Evolutionary conservation across 2,113 vertebrate species (phyloP), one percentile per base, ranked within the genome.

Genomic region (Charadrius vociferus): DNA sequence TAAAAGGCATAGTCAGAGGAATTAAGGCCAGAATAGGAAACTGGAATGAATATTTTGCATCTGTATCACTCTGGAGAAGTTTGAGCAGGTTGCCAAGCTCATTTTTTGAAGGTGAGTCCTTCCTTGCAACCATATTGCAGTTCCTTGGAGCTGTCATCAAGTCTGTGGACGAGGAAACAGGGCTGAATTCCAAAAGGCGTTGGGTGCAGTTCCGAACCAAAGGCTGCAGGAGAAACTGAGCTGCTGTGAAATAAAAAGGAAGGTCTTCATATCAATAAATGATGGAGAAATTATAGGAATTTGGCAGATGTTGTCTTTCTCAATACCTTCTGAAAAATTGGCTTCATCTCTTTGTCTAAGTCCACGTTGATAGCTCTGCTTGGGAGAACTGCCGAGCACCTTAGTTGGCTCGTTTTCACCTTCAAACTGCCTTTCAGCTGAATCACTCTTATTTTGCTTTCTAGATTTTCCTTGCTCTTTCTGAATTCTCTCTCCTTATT

Each of bases 51-150:
- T 43, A 26, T 32, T 75, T 90, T 83, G 37, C 52, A 47, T 65
- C 67, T 43, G 12, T 56, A 29, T 79, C 10, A 7, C n/a, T 52
- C 14, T 0, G 0, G 47, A 72, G 36, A n/a, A 49, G 32, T 10
- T 41, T 65, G 66, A 88, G 22, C 10, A 15, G 27, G 22, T 85
- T 67, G 56, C 56, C 67, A 67, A 45, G 19, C 39, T 65, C 3
- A 1, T 29, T 11, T 41, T 50, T 79, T 19, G 26, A 71, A 63
- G 66, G 20, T 2, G 41, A 74, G 30, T 49, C 68, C 47, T 87
- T 90, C 41, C 45, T 58, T 72, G 24, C 16, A 81, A 8, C 29
- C 29, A 1, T 3, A 0, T 6, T 29, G 30, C 0, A 12, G 8
- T 24, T 88, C 24, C 22, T 50, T 18, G 22, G 41, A 62, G 70